A percentile compares a stretch with the other conserved stretches of the same genome.
These are phyloP conservation scores for Enteromius radiatus DNA, from an alignment of 2,797 vertebrate species.

Conservation along the genomic window DNA sequence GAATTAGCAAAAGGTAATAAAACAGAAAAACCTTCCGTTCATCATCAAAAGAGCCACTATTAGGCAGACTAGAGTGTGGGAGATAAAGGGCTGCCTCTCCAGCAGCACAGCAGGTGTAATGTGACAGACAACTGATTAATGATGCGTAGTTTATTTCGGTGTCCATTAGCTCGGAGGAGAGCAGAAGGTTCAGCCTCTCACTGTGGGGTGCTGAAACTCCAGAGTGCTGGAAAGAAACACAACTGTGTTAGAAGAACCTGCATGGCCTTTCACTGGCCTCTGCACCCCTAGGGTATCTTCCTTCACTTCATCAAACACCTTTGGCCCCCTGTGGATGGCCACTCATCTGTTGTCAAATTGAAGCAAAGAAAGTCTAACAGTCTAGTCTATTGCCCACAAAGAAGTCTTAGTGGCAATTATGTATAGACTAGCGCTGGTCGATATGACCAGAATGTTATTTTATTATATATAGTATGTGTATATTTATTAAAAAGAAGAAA, in stretches of 20 bases:
- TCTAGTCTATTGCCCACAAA: not conserved
- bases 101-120: constrained; percentile 45
- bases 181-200: constrained; percentile 21
- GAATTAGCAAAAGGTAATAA: constrained; percentile 1
- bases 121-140: constrained; percentile 50
- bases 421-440: no score
- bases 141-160: constrained; percentile 35
- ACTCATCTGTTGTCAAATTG: constrained; percentile 30
- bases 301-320: constrained; percentile 49
- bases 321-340: constrained; percentile 4
- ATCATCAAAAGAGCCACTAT: constrained; percentile 11
- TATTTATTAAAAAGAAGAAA: no score
- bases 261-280: constrained; percentile 27
- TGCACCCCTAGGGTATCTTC: constrained; percentile 30
- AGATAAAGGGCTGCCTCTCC: constrained; percentile 26
- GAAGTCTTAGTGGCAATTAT: not conserved
- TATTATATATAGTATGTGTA: no score
- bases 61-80: not conserved
- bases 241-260: constrained; percentile 20
- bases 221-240: constrained; percentile 16
- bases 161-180: constrained; percentile 34
- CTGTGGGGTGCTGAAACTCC: constrained; percentile 17
- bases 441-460: no score
- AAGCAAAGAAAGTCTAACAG: constrained; percentile 17
- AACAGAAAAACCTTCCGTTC: not conserved